Evolutionary conservation across 2,797 vertebrate species (phyloP).

Genomic region (Galaxias olidus): DNA sequence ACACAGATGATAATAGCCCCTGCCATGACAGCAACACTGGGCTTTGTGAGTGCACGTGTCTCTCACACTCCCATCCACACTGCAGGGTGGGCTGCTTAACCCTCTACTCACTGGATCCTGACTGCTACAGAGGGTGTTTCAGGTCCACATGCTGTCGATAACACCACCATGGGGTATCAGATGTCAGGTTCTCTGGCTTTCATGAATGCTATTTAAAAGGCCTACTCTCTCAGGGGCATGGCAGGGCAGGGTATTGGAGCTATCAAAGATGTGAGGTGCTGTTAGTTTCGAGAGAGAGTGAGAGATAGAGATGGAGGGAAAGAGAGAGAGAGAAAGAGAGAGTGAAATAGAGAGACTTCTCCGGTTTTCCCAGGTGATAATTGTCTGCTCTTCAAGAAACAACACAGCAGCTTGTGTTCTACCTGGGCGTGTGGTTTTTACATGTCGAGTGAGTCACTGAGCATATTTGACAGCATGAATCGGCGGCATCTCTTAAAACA

Average conservation of each 20-base stretch:
- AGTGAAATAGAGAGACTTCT: background rate
- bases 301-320: background rate
- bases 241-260: slow-evolving; percentile 1
- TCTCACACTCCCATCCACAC: background rate
- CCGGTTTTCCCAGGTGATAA: no score
- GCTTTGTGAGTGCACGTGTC: background rate
- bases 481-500: no score
- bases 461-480: no score
- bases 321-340: background rate
- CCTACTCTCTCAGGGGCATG: background rate
- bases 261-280: background rate
- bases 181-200: background rate
- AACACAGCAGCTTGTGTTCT: no score
- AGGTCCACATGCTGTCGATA: background rate
- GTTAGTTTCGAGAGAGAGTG: background rate
- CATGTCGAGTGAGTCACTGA: slow-evolving; percentile 23
- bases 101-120: background rate
- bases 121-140: background rate
- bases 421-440: slow-evolving; percentile 21
- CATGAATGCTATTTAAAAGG: background rate
- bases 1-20: background rate
- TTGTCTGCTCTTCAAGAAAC: no score
- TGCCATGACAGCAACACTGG: slow-evolving; percentile 11
- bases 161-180: background rate
- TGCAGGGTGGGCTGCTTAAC: background rate